Base-by-base conservation (phyloP, 2,888 invertebrate genomes). In the Philonicus albiceps region DNA sequence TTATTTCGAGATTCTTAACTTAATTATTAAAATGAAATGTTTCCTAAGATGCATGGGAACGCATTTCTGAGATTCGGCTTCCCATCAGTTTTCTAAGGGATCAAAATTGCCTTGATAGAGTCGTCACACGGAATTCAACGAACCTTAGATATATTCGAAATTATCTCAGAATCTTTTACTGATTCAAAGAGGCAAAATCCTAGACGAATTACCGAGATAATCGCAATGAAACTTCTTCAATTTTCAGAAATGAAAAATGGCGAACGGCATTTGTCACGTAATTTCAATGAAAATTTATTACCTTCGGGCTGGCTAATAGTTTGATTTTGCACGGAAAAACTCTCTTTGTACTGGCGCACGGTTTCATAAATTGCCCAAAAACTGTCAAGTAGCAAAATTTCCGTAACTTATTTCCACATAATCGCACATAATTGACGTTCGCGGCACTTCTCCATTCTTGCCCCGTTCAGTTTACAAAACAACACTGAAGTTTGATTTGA, bases 381-480 rank as follows among this genome's bases (percentile, higher is more conserved):
- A 64, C 27, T 64, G 27, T 64, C 64, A 64, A 27, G 64, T 64
- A 22, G 64, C 64, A 27, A 64, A 19, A 64, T 19, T 64, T 22
- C 64, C 22, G 64, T 4, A 64, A 64, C 64, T 64, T 64, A 64
- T 64, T 64, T 64, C 64, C 64, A 64, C 64, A 64, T 49, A 37
- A 55, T 83, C 31, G 11, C 34, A 13, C 83, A 64, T 27, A 84
- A 84, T 40, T 84, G 84, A 73, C 73, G 73, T 84, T 31, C 40
- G 30, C 40, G 27, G 72, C 40, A 84, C 84, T 73, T 64, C 49
- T 53, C n/a, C 30, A 37, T 30, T 22, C 27, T 43, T n/a, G 53
- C 31, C 64, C 73, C 40, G 22, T 30, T 73, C 73, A 84, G 84
- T 84, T 84, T 84, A 84, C 84, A 84, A 84, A 84, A 84, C 84